Evolutionary conservation across 2,113 vertebrate genomes (phyloP), one percentile per base, ranked within the genome.

Genomic region (Nibea coibor): DNA sequence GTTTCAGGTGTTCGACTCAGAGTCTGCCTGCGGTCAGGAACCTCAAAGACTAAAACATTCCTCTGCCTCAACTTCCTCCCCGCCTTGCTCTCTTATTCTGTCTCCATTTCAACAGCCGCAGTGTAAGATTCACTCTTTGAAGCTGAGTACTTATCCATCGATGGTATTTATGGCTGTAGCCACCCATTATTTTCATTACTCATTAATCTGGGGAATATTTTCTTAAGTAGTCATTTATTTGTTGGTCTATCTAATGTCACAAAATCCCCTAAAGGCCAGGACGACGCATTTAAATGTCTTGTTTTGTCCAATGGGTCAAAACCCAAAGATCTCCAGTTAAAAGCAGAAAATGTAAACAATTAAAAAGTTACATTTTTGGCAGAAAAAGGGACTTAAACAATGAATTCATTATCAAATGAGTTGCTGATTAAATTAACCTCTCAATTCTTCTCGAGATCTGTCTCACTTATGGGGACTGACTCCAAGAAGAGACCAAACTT

Each of bases 1-100:
- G 28, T 70, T 93, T 88, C 91, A 92, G 87, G 91, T 90, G 89
- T 71, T 71, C 14, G 24, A 48, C 80, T 88, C 79, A 76, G 82
- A 86, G 59, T 83, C 39, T 14, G 42, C 56, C 62, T 81, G 53
- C 70, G 47, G 82, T 72, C 66, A 71, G 22, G 72, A 79, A 69
- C 50, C 65, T 82, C 45, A 59, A 65, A 75, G 76, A 22, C 62
- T 57, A 24, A 88, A 87, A 88, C 80, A 91, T 86, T 89, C 88
- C 84, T 78, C 66, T 78, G 70, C 39, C 65, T 56, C 28, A 26
- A 58, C 75, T 90, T 89, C 54, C 70, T 75, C 73, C 69, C 64
- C 15, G 22, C 47, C 31, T 70, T 57, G 42, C 67, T 75, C 59
- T 2, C 5, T 24, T 43, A 31, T 54, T 70, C 10, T 31, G 17